Evolutionary conservation across 2,797 vertebrate species (phyloP).

Genomic region (Sphaeramia orbicularis): DNA sequence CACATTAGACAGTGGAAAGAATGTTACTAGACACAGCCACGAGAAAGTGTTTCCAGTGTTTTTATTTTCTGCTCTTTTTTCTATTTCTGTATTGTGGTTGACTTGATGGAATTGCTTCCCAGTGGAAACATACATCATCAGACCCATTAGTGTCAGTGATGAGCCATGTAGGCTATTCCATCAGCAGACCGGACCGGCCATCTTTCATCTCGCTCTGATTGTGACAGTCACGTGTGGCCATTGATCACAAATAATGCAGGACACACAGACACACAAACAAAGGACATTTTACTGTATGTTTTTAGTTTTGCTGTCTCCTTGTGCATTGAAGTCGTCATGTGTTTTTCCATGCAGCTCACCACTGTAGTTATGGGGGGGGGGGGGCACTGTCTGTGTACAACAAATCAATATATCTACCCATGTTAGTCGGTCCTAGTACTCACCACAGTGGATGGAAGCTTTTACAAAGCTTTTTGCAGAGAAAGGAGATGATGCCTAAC

Average conservation of each 20-base stretch:
- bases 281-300: constrained; percentile 6
- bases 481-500: constrained; percentile 75
- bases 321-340: constrained; percentile 30
- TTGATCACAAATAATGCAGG: constrained; percentile 55
- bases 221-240: constrained; percentile 38
- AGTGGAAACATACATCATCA: constrained; percentile 79
- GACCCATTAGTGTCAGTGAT: constrained; percentile 81
- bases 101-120: constrained; percentile 64
- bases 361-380: constrained; percentile 57
- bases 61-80: constrained; percentile 48
- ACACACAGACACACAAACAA: constrained; percentile 17
- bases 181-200: constrained; percentile 51
- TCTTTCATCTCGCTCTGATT: constrained; percentile 57
- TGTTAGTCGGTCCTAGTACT: constrained; percentile 75
- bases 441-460: constrained; percentile 77
- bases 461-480: constrained; percentile 83
- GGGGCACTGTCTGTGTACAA: constrained; percentile 74
- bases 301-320: constrained; percentile 9
- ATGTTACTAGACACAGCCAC: constrained; percentile 27
- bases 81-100: constrained; percentile 47
- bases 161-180: constrained; percentile 71
- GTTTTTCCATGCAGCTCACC: constrained; percentile 65
- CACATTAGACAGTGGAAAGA: constrained; percentile 22
- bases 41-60: constrained; percentile 12
- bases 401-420: constrained; percentile 86